Conservation (phyloP, 2,888 invertebrate species). For the Amblyteles armatorius region DNA sequence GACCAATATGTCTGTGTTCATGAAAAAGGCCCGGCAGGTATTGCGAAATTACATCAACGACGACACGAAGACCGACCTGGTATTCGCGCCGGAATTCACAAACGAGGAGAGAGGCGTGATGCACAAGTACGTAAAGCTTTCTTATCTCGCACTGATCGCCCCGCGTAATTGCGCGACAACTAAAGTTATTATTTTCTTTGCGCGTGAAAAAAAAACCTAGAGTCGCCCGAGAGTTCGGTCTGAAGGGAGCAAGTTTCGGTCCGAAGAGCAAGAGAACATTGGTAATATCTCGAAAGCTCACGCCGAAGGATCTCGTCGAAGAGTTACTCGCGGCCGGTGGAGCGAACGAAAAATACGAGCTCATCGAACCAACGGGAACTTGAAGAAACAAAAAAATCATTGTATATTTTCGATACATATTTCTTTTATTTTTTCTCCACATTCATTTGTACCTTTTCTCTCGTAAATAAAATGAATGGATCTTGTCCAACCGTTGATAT, state of each 20-base stretch:
- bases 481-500: conserved; percentile 36
- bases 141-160: background rate
- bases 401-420: background rate
- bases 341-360: conserved; percentile 85
- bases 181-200: background rate
- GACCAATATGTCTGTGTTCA: conserved; percentile 77
- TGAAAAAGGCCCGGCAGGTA: conserved; percentile 83
- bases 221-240: conserved; percentile 83
- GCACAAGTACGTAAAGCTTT: conserved; percentile 85
- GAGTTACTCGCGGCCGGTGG: conserved; percentile 85
- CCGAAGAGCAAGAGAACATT: conserved; percentile 84
- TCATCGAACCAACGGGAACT: conserved; percentile 80
- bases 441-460: conserved; percentile 45
- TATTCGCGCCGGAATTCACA: conserved; percentile 87
- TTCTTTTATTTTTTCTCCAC: conserved; percentile 29
- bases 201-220: conserved; percentile 71
- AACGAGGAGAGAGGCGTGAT: conserved; percentile 88
- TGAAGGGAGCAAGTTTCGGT: conserved; percentile 86
- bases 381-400: conserved; percentile 39
- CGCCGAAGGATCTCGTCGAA: conserved; percentile 84
- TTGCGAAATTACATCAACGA: conserved; percentile 83
- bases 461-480: conserved; percentile 40
- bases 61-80: conserved; percentile 86
- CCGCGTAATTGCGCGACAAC: background rate
- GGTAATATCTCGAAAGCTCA: conserved; percentile 85